Evolutionary conservation across 2,888 invertebrate genomes (phyloP).

Genomic region (Meghimatium bilineatum): DNA sequence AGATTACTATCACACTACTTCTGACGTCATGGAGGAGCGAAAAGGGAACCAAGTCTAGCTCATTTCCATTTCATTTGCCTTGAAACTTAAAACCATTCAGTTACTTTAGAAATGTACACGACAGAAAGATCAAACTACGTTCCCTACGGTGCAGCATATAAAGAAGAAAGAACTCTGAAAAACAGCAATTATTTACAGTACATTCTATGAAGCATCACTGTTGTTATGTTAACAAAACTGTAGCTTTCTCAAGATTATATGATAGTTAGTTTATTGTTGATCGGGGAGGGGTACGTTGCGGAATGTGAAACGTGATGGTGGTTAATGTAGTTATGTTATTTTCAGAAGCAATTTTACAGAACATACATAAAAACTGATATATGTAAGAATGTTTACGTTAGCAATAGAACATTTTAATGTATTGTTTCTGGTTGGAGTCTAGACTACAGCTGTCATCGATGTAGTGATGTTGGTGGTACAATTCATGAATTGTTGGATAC

Average conservation of each 20-base stretch:
- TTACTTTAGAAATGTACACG: background rate
- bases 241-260: background rate
- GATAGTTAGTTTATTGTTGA: background rate
- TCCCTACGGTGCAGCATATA: background rate
- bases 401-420: too few species aligned
- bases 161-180: background rate
- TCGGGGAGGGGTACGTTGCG: background rate
- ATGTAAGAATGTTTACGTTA: too few species aligned
- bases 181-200: background rate
- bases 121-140: background rate
- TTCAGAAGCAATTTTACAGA: too few species aligned
- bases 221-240: background rate
- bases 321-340: too few species aligned
- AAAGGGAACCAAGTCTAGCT: background rate
- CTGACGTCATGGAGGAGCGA: background rate
- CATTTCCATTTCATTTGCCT: conserved; percentile 37
- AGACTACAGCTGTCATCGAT: background rate
- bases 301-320: too few species aligned
- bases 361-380: too few species aligned
- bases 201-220: background rate
- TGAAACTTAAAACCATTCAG: conserved; percentile 16
- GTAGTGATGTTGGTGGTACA: background rate
- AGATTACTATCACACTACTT: conserved; percentile 24
- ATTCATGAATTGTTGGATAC: background rate
- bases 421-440: background rate